Conservation (phyloP, 1,140 invertebrate species). For the Thereuonema tuberculata region DNA sequence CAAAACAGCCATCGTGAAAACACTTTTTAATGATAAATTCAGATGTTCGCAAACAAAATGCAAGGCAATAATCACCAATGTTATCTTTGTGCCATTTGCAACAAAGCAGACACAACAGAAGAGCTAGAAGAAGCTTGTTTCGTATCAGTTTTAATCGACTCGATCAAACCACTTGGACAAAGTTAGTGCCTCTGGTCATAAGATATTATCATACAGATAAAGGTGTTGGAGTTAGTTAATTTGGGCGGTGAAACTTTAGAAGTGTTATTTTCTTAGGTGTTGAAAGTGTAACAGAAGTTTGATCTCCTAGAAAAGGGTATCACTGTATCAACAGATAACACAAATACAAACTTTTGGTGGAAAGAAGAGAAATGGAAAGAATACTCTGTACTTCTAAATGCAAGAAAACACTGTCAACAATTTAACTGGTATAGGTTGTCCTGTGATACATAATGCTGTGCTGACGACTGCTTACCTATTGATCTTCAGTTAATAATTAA, state of each 20-base stretch:
- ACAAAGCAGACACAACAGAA: conserved; percentile 11
- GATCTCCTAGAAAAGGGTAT: neutral
- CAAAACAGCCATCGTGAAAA: conserved; percentile 15
- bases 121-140: neutral
- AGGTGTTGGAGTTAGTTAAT: neutral
- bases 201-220: neutral
- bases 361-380: neutral
- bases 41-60: conserved; percentile 18
- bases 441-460: neutral
- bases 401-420: neutral
- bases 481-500: neutral
- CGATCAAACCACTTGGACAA: neutral
- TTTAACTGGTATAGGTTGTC: neutral
- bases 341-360: neutral
- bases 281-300: neutral
- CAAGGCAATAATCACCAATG: conserved; percentile 18
- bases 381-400: neutral
- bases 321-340: neutral
- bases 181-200: neutral
- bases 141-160: neutral
- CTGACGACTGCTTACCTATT: neutral
- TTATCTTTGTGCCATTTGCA: conserved; percentile 18
- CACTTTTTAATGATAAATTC: conserved; percentile 18
- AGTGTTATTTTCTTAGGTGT: neutral
- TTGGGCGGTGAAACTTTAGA: neutral